phyloP scores from a whole-genome alignment of 1,140 invertebrate genomes.

The Diuraphis noxia region DNA sequence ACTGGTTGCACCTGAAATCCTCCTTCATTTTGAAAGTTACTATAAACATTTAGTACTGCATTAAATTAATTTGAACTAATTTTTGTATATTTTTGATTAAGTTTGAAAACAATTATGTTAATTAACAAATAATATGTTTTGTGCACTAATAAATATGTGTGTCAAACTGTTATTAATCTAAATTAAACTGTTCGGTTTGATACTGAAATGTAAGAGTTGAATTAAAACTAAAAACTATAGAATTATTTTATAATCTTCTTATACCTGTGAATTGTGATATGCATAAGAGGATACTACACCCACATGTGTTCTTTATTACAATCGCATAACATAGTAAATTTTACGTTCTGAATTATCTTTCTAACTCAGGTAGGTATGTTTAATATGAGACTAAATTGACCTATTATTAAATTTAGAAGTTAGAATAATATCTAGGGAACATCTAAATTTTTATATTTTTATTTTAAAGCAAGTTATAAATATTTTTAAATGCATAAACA shows the following conservation, averaged over 20 bases:
- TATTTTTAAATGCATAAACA: no score
- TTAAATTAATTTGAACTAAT: slow-evolving; percentile 5
- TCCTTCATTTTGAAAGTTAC: neutral
- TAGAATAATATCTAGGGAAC: no score
- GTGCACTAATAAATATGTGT: neutral
- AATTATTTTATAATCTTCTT: neutral
- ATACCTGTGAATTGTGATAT: neutral
- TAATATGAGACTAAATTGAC: no score
- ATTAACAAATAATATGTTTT: neutral
- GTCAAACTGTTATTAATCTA: neutral
- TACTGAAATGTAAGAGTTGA: neutral
- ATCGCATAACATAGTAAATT: no score
- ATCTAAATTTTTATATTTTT: no score
- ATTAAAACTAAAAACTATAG: neutral
- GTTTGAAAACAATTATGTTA: neutral
- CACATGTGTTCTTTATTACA: no score
- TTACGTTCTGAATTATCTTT: no score
- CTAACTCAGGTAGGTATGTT: no score
- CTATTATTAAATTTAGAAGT: no score
- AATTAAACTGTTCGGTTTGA: neutral
- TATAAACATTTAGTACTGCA: neutral
- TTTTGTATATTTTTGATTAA: neutral
- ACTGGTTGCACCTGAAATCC: neutral
- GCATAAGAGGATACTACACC: no score
- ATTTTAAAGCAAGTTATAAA: no score